Evolutionary conservation across 2,797 vertebrate species (phyloP).

Genomic region (Loris lydekkerianus): DNA sequence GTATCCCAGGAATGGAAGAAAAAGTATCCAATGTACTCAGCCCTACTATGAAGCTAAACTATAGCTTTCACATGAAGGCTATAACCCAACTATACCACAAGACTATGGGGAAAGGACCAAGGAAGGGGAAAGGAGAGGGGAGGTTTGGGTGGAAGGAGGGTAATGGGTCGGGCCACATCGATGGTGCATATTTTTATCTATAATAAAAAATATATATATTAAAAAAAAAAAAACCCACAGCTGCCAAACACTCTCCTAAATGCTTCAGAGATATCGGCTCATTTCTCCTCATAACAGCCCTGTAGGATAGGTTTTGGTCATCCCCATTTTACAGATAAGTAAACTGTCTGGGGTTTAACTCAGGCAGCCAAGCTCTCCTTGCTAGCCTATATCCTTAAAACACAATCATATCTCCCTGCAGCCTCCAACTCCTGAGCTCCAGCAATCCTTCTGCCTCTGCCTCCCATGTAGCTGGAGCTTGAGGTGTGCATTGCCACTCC

Average conservation of each 20-base stretch:
- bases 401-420: neutral
- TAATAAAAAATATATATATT: no score
- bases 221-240: neutral
- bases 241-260: neutral
- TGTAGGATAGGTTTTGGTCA: neutral
- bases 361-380: neutral
- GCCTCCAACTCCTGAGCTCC: neutral
- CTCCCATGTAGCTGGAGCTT: neutral
- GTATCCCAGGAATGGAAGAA: no score
- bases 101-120: no score
- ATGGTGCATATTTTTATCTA: no score
- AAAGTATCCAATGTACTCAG: no score
- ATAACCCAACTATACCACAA: no score
- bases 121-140: no score
- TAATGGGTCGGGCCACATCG: no score
- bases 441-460: neutral
- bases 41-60: no score
- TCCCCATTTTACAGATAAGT: conserved; percentile 26
- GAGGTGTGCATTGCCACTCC: neutral
- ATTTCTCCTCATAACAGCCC: neutral
- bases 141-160: no score
- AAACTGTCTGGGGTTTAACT: neutral
- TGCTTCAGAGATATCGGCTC: neutral
- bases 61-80: no score
- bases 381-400: neutral